Percentiles rank a stretch among this genome's conserved stretches.
These are phyloP conservation scores for Paelopatides confundens DNA, from an alignment of 53 echinoderm and acorn worm genomes.

Conservation along the genomic window DNA sequence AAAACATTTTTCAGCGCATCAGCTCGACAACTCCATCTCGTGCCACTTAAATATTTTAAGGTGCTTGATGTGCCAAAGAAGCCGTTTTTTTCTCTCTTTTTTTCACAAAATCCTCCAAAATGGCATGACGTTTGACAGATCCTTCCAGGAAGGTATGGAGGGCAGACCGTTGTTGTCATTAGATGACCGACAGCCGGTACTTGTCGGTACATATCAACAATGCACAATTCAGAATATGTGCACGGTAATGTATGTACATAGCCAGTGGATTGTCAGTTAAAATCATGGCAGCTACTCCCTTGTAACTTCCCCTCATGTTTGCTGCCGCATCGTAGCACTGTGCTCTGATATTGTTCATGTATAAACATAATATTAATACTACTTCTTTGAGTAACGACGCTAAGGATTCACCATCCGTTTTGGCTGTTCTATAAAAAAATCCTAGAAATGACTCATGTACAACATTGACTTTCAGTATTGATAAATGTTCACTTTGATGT, in stretches of 20 bases:
- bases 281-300: slow-evolving; percentile 30
- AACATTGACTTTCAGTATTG: slow-evolving; percentile 38
- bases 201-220: slow-evolving; percentile 19
- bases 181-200: slow-evolving; percentile 28
- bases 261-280: slow-evolving; percentile 27
- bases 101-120: slow-evolving; percentile 14
- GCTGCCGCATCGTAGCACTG: slow-evolving; percentile 55
- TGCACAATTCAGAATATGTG: slow-evolving; percentile 40
- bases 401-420: slow-evolving; percentile 27
- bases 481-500: slow-evolving; percentile 35
- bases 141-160: slow-evolving; percentile 29
- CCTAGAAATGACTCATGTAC: slow-evolving; percentile 42
- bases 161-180: slow-evolving; percentile 40
- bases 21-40: slow-evolving; percentile 36
- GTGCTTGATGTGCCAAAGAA: slow-evolving; percentile 2
- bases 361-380: slow-evolving; percentile 5
- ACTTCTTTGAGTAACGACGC: not conserved
- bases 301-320: slow-evolving; percentile 42
- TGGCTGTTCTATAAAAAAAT: slow-evolving; percentile 32
- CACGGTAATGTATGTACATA: slow-evolving; percentile 35
- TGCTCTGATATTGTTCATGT: slow-evolving; percentile 36
- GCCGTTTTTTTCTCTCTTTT: not conserved
- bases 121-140: slow-evolving; percentile 26
- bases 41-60: slow-evolving; percentile 28
- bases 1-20: slow-evolving; percentile 34